A percentile compares a stretch with the other conserved stretches of the same genome.
phyloP scores from a whole-genome alignment of 2,888 invertebrate species.

The Caenorhabditis parvicauda region DNA sequence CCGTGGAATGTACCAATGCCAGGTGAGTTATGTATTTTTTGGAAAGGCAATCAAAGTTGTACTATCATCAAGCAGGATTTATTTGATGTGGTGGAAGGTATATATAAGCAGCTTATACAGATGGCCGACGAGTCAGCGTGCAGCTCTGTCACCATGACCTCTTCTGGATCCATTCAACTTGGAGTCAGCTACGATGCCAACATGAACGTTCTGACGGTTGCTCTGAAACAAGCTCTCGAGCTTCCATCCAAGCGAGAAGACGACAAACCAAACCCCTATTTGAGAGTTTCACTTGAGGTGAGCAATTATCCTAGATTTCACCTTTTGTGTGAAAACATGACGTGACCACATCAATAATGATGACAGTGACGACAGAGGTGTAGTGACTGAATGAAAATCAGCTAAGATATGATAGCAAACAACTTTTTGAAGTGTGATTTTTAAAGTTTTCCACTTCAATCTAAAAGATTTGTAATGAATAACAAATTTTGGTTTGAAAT shows the following conservation, averaged over 20 bases:
- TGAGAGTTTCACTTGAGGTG: constrained; percentile 25
- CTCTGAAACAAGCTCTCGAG: constrained; percentile 71
- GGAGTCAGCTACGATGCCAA: constrained; percentile 71
- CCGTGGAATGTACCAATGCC: constrained; percentile 53
- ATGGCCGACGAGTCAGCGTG: constrained; percentile 37
- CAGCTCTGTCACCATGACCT: constrained; percentile 34
- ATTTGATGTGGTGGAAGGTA: too few species aligned
- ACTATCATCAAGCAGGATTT: neutral
- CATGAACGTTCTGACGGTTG: constrained; percentile 71
- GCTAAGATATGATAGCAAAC: too few species aligned
- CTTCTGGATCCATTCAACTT: constrained; percentile 70
- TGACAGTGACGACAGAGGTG: too few species aligned
- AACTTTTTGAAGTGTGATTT: too few species aligned
- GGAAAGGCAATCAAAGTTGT: neutral
- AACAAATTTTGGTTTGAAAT: too few species aligned
- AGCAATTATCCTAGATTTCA: constrained; percentile 4
- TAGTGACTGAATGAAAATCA: too few species aligned
- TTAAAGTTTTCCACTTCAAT: too few species aligned
- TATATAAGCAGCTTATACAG: constrained; percentile 8
- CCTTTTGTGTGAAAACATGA: neutral
- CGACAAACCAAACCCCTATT: constrained; percentile 20
- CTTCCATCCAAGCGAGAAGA: constrained; percentile 54
- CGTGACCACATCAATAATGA: neutral
- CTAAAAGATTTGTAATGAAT: too few species aligned
- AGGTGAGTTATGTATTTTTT: constrained; percentile 14